Evolutionary conservation across 2,797 vertebrate species (phyloP).

Genomic region (Leptodactylus fallax): DNA sequence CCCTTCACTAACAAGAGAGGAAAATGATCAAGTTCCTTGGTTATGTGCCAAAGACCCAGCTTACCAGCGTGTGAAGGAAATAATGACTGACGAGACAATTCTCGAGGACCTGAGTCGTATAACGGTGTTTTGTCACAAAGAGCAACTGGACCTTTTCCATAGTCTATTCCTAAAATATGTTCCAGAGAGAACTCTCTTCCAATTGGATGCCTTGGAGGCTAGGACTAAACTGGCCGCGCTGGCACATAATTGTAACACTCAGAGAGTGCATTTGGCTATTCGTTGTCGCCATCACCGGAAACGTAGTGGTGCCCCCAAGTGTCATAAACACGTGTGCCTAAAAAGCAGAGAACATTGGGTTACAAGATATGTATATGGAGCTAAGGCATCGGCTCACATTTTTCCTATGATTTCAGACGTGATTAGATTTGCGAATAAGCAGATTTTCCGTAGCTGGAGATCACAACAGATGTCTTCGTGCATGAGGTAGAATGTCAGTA

Average conservation of each 20-base stretch:
- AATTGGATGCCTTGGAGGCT: neutral
- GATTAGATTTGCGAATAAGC: neutral
- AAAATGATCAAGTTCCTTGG: neutral
- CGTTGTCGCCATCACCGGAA: neutral
- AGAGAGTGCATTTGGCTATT: neutral
- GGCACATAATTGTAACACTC: constrained; percentile 9
- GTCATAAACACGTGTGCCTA: neutral
- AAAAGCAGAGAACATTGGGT: neutral
- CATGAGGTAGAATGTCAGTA: neutral
- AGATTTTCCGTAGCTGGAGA: neutral
- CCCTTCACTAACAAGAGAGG: neutral
- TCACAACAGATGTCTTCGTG: neutral
- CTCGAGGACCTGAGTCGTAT: neutral
- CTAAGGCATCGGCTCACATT: neutral
- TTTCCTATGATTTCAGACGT: constrained; percentile 1
- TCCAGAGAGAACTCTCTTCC: neutral
- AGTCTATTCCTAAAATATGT: neutral
- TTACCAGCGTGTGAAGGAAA: neutral
- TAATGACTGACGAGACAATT: neutral
- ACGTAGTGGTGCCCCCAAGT: neutral
- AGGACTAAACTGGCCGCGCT: neutral
- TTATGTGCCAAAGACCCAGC: neutral
- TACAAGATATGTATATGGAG: neutral
- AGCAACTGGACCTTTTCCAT: neutral
- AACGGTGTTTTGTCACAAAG: neutral